Percentiles rank a stretch among this genome's conserved stretches.
Conservation (phyloP, 2,113 vertebrate species). For the Physeter macrocephalus region DNA sequence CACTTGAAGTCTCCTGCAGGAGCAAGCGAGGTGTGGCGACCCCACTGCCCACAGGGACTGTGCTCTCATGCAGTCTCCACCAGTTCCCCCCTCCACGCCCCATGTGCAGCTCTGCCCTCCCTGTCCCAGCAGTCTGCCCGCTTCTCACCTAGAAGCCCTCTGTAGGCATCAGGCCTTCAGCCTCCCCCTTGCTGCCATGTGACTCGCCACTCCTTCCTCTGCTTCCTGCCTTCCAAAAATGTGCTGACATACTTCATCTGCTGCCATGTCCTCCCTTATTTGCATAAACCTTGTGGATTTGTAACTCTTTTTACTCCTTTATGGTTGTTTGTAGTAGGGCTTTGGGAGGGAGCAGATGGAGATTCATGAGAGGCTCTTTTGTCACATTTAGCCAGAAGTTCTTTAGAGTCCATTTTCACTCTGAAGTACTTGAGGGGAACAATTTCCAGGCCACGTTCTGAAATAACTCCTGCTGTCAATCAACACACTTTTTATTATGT, state of each 20-base stretch:
- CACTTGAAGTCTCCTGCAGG: background rate
- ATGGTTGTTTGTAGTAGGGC: background rate
- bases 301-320: background rate
- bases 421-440: background rate
- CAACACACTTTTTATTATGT: background rate
- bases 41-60: background rate
- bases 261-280: background rate
- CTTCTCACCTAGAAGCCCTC: background rate
- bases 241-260: background rate
- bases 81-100: rapidly evolving
- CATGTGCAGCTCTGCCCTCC: background rate
- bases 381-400: background rate
- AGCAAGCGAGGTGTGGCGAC: background rate
- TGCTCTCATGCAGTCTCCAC: background rate
- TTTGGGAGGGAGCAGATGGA: conserved; percentile 9
- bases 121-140: background rate
- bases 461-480: conserved; percentile 21
- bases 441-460: background rate
- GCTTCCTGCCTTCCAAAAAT: conserved; percentile 9
- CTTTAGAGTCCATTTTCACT: background rate
- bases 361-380: background rate
- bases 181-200: background rate
- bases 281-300: background rate
- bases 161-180: background rate
- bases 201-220: background rate